These are phyloP conservation scores for Erinaceus europaeus DNA, from an alignment of 2,113 vertebrate genomes.

Conservation along the genomic window DNA sequence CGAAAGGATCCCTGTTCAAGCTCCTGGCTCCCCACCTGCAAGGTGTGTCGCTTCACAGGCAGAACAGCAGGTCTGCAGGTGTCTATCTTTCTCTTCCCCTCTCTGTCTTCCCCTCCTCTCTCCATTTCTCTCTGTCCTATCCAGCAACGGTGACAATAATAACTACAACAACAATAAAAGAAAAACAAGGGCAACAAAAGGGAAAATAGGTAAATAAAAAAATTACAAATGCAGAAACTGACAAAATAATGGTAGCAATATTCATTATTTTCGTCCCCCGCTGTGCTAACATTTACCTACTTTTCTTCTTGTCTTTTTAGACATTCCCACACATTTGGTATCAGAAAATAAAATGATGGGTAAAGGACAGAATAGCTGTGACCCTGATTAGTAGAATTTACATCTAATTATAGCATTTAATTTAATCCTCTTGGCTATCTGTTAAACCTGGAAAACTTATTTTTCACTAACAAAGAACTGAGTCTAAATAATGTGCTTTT, in stretches of 20 bases:
- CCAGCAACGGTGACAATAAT: too few species aligned
- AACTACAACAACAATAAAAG: too few species aligned
- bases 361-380: neutral
- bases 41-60: too few species aligned
- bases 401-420: neutral
- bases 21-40: too few species aligned
- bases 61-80: too few species aligned
- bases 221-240: too few species aligned
- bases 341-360: neutral
- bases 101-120: too few species aligned
- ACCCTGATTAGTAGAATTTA: neutral
- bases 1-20: too few species aligned
- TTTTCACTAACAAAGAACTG: slow-evolving; percentile 3
- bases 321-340: neutral
- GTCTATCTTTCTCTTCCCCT: too few species aligned
- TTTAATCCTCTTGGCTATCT: neutral
- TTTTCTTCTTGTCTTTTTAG: neutral
- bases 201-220: too few species aligned
- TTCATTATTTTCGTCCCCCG: neutral
- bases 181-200: too few species aligned
- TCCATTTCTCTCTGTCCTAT: too few species aligned
- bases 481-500: neutral
- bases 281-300: neutral
- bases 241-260: neutral
- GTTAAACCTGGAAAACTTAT: neutral